Evolutionary conservation across 2,797 vertebrate species (phyloP).

Genomic region (Alauda arvensis): DNA sequence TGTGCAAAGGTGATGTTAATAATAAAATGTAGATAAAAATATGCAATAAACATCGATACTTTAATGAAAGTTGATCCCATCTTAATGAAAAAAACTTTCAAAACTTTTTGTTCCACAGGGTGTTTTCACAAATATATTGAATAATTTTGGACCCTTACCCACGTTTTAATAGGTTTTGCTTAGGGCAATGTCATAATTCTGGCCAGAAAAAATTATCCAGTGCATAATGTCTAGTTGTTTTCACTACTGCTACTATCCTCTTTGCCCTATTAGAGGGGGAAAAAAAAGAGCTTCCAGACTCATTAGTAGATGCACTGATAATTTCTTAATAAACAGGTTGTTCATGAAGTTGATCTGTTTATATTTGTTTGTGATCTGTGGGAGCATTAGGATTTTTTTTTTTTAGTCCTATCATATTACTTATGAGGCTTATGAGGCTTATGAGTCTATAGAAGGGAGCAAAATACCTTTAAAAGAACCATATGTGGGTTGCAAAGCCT

Average conservation of each 20-base stretch:
- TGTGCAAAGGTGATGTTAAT: background rate
- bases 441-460: background rate
- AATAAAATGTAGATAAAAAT: constrained; percentile 1
- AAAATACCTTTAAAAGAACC: background rate
- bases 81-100: constrained; percentile 34
- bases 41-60: background rate
- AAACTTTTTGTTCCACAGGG: background rate
- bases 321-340: constrained; percentile 3
- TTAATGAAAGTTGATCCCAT: constrained; percentile 2
- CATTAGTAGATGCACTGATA: background rate
- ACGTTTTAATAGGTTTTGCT: constrained; percentile 48
- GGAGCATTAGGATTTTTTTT: background rate
- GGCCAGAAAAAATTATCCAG: background rate
- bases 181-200: background rate
- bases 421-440: background rate
- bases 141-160: constrained; percentile 12
- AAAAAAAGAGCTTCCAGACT: background rate
- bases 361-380: background rate
- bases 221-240: background rate
- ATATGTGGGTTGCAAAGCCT: background rate
- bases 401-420: background rate
- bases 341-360: background rate
- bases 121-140: constrained; percentile 17
- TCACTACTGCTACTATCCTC: background rate
- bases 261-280: background rate